Base-by-base conservation (phyloP, 2,113 vertebrate species). In the Paracanthobrama guichenoti region DNA sequence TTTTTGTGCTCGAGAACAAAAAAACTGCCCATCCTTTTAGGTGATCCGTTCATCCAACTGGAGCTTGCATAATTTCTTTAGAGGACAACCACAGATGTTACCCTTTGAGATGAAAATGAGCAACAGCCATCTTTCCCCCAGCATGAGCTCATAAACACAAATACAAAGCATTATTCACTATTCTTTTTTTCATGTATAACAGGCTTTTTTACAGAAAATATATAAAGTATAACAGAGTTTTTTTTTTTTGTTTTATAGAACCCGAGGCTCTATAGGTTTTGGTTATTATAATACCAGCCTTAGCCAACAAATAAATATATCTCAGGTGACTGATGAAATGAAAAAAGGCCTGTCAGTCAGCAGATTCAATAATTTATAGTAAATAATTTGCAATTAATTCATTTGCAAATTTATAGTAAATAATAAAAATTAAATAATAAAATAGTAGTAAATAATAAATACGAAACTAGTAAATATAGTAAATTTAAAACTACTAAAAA, bases 61-160 rank as follows among this genome's bases (percentile, higher is more conserved):
- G 84, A 89, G 88, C 89, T 86, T 93, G 91, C 90, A 93, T 93
- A 90, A 92, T 92, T 90, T 92, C 88, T 87, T 90, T 85, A 76
- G 86, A 90, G 71, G 79, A 84, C 90, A 67, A 6, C 86, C 91
- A 91, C 92, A 93, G 92, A 90, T 92, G 92, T 85, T 87, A 85
- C 81, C 89, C 85, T 92, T 94, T 94, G 89, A 93, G 87, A 93
- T 93, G 90, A 90, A 93, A 93, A 93, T 93, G 90, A 92, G 91
- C 83, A 79, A 83, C 69, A 20, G 82, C 48, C 42, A 77, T 83
- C 57, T n/a, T 67, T 24, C 84, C 48, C 81, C 42, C 69, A 35
- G 62, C 83, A 67, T 72, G 62, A 81, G 35, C 44, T 73, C 16
- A 53, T n/a, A 64, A 24, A 66, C 24, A 71, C 53, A 60, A 42